Evolutionary conservation across 2,113 vertebrate genomes (phyloP), one percentile per base, ranked within the genome.

Genomic region (Malurus alboscapulatus): DNA sequence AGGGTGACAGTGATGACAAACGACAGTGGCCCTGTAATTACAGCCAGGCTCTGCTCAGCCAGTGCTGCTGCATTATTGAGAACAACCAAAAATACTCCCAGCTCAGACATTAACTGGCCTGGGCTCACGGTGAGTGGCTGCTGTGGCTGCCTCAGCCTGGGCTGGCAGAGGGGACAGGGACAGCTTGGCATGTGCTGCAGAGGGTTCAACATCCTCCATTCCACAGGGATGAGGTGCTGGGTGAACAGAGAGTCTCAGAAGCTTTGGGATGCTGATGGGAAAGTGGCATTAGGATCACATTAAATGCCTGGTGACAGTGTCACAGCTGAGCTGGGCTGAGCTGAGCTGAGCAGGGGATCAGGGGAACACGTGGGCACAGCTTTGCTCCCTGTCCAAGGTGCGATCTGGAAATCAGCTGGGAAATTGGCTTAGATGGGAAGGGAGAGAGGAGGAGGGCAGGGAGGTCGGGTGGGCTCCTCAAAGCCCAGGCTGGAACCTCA

Each of bases 91-190:
- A 95, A 84, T 78, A 63, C 42, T 61, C 87, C 58, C 82, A 36
- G 82, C 62, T 71, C 47, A 59, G 57, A n/a, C 81, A 54, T 81
- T 18, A 42, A 45, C 54, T 16, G 57, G 16, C 30, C 71, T 29
- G 32, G 32, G 79, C 30, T 12, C 0, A 0, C 12, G 34, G 47
- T 0, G 1, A 40, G 55, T 0, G 0, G 58, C 34, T 2, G 12
- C 48, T 1, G 2, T 24, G 17, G 34, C 45, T 59, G 36, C 38
- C 62, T 75, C 36, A 32, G n/a, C 54, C 59, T 32, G 51, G 14
- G 61, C 68, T 48, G 26, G 21, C 48, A 66, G 61, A 34, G 17
- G 14, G 44, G 65, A 71, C 18, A 69, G 26, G 30, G 16, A 62
- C 36, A 55, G 19, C 16, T 26, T 10, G 12, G 53, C 14, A 48